phyloP scores from a whole-genome alignment of 2,113 vertebrate species.

The Columba livia region DNA sequence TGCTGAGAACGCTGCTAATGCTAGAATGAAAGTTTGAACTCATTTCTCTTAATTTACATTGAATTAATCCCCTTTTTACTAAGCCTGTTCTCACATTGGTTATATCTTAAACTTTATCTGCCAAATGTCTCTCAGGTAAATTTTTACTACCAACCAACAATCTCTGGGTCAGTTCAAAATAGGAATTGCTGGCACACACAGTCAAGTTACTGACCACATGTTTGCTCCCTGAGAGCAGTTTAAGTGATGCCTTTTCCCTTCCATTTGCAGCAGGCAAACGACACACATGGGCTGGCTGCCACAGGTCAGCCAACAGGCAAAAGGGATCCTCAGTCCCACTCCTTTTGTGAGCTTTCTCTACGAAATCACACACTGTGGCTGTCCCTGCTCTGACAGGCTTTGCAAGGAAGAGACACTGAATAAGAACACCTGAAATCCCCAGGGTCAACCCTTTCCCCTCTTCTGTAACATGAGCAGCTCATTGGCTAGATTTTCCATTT shows the following conservation, averaged over 20 bases:
- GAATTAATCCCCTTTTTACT: not conserved
- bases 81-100: not conserved
- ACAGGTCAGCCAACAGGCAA: not conserved
- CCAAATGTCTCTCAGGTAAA: not conserved
- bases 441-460: not conserved
- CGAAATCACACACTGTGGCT: not conserved
- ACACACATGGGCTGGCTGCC: not conserved
- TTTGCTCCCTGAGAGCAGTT: not conserved
- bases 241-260: not conserved
- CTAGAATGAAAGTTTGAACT: not conserved
- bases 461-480: not conserved
- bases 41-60: not conserved
- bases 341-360: not conserved
- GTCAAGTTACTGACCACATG: not conserved
- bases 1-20: not conserved
- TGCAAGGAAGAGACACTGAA: not conserved
- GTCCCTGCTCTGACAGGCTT: not conserved
- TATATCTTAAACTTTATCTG: not conserved
- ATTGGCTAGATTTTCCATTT: conserved; percentile 5
- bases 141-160: not conserved
- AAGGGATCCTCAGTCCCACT: not conserved
- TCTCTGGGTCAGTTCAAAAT: not conserved
- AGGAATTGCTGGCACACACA: not conserved
- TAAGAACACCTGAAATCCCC: not conserved
- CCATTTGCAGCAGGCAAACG: not conserved